Evolutionary conservation across 2,113 vertebrate genomes (phyloP).

Genomic region (Oxygymnocypris stewartii): DNA sequence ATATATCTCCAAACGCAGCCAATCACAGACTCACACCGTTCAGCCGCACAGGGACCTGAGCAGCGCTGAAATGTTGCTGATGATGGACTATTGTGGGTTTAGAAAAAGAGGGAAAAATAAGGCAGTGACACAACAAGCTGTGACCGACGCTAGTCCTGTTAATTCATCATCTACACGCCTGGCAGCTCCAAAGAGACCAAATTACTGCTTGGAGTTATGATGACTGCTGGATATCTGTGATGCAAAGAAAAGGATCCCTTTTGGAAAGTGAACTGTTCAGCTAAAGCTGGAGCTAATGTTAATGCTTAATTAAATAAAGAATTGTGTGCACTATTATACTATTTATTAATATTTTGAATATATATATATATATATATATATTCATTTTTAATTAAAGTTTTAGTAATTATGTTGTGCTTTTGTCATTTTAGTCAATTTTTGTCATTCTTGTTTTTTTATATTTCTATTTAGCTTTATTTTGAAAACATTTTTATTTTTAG

Average conservation of each 20-base stretch:
- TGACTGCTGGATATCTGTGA: not conserved
- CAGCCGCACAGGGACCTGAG: not conserved
- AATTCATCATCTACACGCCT: slow-evolving; percentile 27
- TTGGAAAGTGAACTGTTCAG: not conserved
- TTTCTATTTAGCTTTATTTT: not conserved
- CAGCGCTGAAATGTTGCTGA: slow-evolving; percentile 1
- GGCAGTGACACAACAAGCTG: slow-evolving; percentile 10
- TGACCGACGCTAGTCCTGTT: slow-evolving; percentile 17
- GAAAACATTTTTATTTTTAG: no score
- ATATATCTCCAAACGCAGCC: slow-evolving; percentile 57
- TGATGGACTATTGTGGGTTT: slow-evolving; percentile 36
- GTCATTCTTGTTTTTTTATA: no score
- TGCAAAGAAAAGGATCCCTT: not conserved
- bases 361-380: not conserved
- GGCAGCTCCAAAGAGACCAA: not conserved
- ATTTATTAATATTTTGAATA: not conserved
- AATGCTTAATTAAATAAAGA: no score
- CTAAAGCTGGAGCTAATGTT: not conserved
- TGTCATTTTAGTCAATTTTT: no score
- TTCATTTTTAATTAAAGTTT: not conserved
- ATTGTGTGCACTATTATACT: not conserved
- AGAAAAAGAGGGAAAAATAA: slow-evolving; percentile 22
- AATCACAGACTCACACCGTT: slow-evolving; percentile 37
- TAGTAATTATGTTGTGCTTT: not conserved
- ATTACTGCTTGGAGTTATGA: not conserved